These are phyloP conservation scores for Tachystola acroxantha DNA, from an alignment of 2,888 invertebrate genomes.

Conservation along the genomic window DNA sequence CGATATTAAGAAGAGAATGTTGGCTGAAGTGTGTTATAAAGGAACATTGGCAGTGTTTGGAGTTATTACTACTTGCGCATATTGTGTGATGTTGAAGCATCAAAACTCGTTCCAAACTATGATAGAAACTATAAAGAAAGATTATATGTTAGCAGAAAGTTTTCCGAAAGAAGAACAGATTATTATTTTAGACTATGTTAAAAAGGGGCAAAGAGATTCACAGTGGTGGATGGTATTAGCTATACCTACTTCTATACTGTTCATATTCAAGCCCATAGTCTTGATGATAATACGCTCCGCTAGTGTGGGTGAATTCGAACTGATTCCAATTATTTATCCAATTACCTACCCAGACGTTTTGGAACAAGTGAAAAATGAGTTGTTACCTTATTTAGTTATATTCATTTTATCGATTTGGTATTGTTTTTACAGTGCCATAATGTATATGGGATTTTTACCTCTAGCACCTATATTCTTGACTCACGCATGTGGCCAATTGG, in stretches of 20 bases:
- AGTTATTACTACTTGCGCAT: background rate
- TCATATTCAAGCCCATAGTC: background rate
- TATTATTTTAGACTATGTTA: background rate
- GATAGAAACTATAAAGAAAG: background rate
- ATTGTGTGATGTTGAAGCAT: background rate
- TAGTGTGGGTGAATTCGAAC: background rate
- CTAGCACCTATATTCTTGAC: background rate
- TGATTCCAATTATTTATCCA: background rate
- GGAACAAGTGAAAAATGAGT: background rate
- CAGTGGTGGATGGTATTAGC: background rate
- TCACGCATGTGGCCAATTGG: background rate
- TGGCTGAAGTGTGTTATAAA: background rate
- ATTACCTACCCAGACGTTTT: background rate
- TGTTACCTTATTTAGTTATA: background rate
- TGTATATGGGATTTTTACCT: background rate
- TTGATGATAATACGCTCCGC: too few relatives aligned
- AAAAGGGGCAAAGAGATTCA: too few relatives aligned
- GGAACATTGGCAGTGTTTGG: background rate
- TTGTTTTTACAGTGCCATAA: background rate
- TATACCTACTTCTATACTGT: background rate
- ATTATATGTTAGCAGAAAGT: background rate
- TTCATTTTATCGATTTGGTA: background rate
- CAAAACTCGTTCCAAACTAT: background rate
- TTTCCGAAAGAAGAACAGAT: background rate
- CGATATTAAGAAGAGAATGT: background rate